Evolutionary conservation across 2,113 vertebrate genomes (phyloP).

Genomic region (Piliocolobus tephrosceles): DNA sequence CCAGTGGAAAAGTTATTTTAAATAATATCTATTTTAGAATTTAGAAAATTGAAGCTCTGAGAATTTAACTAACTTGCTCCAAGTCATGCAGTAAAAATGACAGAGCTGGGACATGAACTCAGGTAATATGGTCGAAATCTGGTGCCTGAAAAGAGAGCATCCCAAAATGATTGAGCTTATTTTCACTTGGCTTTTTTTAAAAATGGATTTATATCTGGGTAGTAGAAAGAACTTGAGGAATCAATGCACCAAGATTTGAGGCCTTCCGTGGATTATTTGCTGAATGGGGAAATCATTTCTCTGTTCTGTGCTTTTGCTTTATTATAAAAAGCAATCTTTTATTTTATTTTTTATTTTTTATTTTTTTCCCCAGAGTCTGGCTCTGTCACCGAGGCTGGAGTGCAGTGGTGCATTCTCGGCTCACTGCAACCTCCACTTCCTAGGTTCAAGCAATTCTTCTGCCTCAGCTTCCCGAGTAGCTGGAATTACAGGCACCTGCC

Average conservation of each 20-base stretch:
- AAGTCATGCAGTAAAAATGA: too few species aligned
- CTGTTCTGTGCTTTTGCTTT: background rate
- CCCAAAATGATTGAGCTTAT: background rate
- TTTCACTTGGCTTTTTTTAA: background rate
- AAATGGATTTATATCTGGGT: background rate
- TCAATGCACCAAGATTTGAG: background rate
- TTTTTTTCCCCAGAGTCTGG: too few species aligned
- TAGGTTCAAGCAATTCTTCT: too few species aligned
- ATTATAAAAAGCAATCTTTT: background rate
- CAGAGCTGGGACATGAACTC: background rate
- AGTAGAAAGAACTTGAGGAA: background rate
- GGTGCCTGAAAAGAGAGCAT: fast-evolving
- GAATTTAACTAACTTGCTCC: background rate
- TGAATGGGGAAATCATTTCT: background rate
- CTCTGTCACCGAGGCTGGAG: too few species aligned
- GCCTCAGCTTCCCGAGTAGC: too few species aligned
- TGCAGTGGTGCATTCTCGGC: too few species aligned
- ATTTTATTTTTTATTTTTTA: too few species aligned
- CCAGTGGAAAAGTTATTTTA: too few species aligned
- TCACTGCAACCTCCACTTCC: too few species aligned
- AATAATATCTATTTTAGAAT: background rate
- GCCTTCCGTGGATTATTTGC: background rate
- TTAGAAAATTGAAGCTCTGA: background rate
- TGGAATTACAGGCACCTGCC: too few species aligned
- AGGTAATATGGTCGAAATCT: fast-evolving